Evolutionary conservation across 2,113 vertebrate genomes (phyloP).

Genomic region (Eudorcas thomsonii): DNA sequence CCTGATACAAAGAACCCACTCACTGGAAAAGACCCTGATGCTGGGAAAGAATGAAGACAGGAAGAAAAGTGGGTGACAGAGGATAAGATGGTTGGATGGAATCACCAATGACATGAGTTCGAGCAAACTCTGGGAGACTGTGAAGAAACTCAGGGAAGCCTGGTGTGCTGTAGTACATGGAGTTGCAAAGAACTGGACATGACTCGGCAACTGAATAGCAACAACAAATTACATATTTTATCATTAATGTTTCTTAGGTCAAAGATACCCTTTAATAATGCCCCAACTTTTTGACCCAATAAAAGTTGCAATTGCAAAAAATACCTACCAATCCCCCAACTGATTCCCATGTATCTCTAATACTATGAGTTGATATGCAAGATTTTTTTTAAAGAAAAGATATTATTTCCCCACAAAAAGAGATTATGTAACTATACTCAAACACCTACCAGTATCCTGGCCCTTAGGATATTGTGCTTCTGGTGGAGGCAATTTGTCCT

Average conservation of each 20-base stretch:
- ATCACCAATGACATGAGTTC: not conserved
- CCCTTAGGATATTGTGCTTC: not conserved
- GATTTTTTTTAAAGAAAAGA: not conserved
- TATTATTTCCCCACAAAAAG: not conserved
- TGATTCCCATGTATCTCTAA: not conserved
- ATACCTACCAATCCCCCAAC: not conserved
- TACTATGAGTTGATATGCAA: not conserved
- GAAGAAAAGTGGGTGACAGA: not conserved
- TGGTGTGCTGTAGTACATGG: not conserved
- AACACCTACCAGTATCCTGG: not conserved
- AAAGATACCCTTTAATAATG: not conserved
- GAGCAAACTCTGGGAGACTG: not conserved
- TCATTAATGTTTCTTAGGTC: not conserved
- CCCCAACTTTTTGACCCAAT: not conserved
- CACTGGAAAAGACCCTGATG: not conserved
- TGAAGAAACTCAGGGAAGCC: not conserved
- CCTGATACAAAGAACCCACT: not conserved
- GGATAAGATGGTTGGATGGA: not conserved
- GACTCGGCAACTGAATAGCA: not conserved
- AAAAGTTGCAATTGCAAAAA: not conserved
- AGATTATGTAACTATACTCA: not conserved
- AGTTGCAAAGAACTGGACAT: not conserved
- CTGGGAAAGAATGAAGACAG: not conserved
- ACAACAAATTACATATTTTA: not conserved
- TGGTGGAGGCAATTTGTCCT: not conserved